Conservation (phyloP, 2,113 vertebrate species). For the Dasypus novemcinctus region DNA sequence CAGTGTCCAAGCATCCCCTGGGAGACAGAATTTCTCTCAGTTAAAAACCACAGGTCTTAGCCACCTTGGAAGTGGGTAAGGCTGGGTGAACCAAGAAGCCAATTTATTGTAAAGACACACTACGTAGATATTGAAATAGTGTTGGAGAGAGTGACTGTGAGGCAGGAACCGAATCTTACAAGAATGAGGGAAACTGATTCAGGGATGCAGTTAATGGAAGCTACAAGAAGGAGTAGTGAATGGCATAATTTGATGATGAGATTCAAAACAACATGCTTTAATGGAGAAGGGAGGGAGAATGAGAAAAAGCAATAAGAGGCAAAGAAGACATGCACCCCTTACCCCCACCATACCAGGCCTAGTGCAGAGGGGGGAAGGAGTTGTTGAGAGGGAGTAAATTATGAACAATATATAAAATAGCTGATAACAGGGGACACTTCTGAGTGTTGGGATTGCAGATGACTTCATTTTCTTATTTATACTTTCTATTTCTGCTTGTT, state of each 20-base stretch:
- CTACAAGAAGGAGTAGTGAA: not conserved
- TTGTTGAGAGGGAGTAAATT: not conserved
- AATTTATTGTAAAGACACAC: not conserved
- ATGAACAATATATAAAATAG: not conserved
- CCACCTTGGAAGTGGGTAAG: no score
- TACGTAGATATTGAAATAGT: not conserved
- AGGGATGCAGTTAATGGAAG: not conserved
- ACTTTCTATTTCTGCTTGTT: not conserved
- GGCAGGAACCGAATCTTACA: not conserved
- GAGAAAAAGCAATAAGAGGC: no score
- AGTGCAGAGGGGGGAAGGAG: not conserved
- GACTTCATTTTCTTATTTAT: constrained; percentile 16
- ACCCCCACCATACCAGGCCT: not conserved
- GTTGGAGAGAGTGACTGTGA: not conserved
- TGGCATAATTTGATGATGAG: not conserved
- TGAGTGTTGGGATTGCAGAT: not conserved
- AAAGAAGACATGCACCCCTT: not conserved
- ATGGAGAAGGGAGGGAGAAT: not conserved
- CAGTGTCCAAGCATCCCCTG: not conserved
- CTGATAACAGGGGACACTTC: not conserved
- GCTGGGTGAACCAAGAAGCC: not conserved
- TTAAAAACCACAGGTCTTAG: not conserved
- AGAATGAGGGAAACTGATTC: not conserved
- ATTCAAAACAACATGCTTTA: not conserved
- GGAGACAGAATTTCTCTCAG: not conserved